These are phyloP conservation scores for Cryptophagus acutangulus DNA, from an alignment of 2,888 invertebrate genomes.

Conservation along the genomic window DNA sequence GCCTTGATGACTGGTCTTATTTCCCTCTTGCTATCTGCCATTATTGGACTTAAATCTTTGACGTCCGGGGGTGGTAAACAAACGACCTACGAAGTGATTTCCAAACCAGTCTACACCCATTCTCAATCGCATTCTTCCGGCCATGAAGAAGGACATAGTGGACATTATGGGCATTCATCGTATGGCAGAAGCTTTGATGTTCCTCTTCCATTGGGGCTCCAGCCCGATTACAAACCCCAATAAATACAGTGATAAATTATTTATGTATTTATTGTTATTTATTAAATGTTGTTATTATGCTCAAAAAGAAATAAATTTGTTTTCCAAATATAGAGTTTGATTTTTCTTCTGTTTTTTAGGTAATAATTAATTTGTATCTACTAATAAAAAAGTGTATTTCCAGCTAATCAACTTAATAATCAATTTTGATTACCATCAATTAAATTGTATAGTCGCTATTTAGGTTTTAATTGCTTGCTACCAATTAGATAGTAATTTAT, in stretches of 20 bases:
- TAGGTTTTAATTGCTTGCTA: no score
- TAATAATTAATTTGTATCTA: no score
- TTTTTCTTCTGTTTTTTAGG: no score
- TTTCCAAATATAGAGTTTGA: no score
- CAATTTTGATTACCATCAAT: no score
- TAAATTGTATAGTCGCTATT: no score
- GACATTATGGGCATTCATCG: conserved; percentile 38
- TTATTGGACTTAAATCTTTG: conserved; percentile 67
- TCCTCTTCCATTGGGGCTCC: conserved; percentile 38
- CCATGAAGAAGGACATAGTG: conserved; percentile 53
- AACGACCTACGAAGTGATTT: conserved; percentile 76
- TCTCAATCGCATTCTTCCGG: conserved; percentile 59
- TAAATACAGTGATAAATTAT: conserved; percentile 17
- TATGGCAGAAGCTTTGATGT: conserved; percentile 49
- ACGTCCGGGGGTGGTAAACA: conserved; percentile 59
- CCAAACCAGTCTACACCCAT: conserved; percentile 70
- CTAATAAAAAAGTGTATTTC: no score
- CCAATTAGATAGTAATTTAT: no score
- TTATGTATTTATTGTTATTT: conserved; percentile 17
- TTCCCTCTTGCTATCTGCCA: conserved; percentile 68
- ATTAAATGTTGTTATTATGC: conserved; percentile 16
- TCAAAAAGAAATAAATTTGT: neutral
- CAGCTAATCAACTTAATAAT: no score
- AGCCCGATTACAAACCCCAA: conserved; percentile 34
- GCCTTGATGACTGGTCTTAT: conserved; percentile 74